A percentile compares a stretch with the other conserved stretches of the same genome.
Evolutionary conservation across 2,113 vertebrate genomes (phyloP).

Genomic region (Fukomys damarensis): DNA sequence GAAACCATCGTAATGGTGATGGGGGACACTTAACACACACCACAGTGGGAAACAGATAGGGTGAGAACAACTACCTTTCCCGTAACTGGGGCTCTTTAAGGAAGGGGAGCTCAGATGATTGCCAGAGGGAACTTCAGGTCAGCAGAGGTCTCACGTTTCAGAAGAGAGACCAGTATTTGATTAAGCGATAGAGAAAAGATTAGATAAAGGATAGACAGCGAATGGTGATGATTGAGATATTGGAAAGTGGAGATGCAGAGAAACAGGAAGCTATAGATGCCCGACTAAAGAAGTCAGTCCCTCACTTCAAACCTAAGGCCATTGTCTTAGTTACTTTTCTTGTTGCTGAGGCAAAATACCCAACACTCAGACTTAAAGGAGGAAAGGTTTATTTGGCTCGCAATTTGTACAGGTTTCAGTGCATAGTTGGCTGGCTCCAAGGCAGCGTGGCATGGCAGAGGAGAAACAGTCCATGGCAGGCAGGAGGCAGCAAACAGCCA

Average conservation of each 20-base stretch:
- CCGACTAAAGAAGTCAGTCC: not conserved
- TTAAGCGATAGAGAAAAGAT: not conserved
- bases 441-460: not conserved
- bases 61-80: not conserved
- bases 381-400: no score
- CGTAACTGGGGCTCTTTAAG: not conserved
- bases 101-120: not conserved
- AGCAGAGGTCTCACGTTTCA: not conserved
- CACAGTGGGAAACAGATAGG: not conserved
- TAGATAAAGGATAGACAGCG: not conserved
- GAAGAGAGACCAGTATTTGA: not conserved
- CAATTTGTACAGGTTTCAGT: no score
- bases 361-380: not conserved
- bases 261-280: not conserved
- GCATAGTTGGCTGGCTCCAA: not conserved
- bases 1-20: not conserved
- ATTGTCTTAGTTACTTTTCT: not conserved
- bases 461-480: not conserved
- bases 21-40: not conserved
- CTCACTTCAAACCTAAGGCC: not conserved
- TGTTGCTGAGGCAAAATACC: not conserved
- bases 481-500: not conserved
- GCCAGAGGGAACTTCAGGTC: not conserved
- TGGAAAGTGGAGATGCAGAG: not conserved
- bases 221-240: not conserved